Percentiles rank a stretch among this genome's conserved stretches.
phyloP scores from a whole-genome alignment of 2,888 invertebrate genomes.

The Pseudoips prasinana region DNA sequence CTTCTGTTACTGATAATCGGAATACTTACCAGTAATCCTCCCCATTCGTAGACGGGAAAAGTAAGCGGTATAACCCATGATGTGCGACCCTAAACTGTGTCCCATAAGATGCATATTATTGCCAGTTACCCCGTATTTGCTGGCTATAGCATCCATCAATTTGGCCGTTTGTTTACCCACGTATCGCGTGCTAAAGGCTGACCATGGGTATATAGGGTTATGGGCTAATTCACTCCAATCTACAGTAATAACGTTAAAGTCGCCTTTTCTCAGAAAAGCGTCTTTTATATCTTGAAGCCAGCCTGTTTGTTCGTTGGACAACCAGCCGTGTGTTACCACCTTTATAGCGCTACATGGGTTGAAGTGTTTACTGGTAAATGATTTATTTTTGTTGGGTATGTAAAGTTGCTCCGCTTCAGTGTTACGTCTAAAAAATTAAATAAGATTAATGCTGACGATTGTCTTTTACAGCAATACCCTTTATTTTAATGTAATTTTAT shows the following conservation, averaged over 20 bases:
- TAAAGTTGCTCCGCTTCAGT: conserved; percentile 46
- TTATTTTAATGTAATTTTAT: too few relatives aligned
- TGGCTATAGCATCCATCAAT: conserved; percentile 44
- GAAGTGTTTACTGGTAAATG: conserved; percentile 53
- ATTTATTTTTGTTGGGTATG: conserved; percentile 37
- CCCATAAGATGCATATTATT: conserved; percentile 65
- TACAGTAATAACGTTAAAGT: conserved; percentile 75
- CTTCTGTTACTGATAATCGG: too few relatives aligned
- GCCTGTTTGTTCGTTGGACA: conserved; percentile 55
- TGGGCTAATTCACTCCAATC: conserved; percentile 70
- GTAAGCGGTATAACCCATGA: conserved; percentile 82
- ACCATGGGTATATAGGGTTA: conserved; percentile 62
- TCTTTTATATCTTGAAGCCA: conserved; percentile 70
- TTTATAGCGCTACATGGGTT: conserved; percentile 66
- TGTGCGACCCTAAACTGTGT: conserved; percentile 83
- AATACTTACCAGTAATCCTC: conserved; percentile 82
- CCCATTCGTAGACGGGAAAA: conserved; percentile 62
- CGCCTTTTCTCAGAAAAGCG: conserved; percentile 56
- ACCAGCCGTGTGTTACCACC: conserved; percentile 81
- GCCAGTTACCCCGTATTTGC: conserved; percentile 38
- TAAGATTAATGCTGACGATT: background rate
- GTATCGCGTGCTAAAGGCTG: conserved; percentile 66
- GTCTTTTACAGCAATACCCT: too few relatives aligned
- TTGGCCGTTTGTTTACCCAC: conserved; percentile 62
- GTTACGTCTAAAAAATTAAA: conserved; percentile 49